Conservation (phyloP, 2,113 vertebrate species). For the Anarhynchus alexandrinus region DNA sequence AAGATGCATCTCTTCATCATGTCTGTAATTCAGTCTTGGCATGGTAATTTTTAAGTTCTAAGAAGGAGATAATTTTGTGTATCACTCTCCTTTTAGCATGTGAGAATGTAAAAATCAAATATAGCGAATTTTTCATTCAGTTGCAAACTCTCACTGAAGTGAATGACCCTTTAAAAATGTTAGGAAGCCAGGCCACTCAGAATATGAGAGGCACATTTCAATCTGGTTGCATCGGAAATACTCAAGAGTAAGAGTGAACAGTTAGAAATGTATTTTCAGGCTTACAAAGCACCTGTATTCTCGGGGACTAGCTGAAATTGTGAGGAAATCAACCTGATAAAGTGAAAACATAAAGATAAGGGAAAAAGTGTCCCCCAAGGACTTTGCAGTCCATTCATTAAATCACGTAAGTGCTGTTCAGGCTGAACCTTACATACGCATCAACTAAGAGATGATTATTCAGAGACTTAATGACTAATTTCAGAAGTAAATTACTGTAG, state of each 20-base stretch:
- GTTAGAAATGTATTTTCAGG: conserved; percentile 27
- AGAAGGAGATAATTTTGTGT: not conserved
- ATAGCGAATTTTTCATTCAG: not conserved
- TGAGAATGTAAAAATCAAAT: conserved; percentile 32
- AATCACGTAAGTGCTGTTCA: not conserved
- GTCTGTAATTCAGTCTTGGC: not conserved
- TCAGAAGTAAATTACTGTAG: not conserved
- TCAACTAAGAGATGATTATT: not conserved
- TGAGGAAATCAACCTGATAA: not conserved
- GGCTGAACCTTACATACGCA: rapidly evolving
- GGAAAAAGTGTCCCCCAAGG: not conserved
- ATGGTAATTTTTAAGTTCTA: conserved; percentile 1
- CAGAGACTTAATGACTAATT: not conserved
- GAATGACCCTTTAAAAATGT: conserved; percentile 48
- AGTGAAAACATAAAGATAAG: not conserved
- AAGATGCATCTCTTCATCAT: not conserved
- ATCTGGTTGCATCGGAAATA: conserved; percentile 23
- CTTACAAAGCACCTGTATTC: conserved; percentile 16
- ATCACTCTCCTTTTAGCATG: not conserved
- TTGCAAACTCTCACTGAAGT: conserved; percentile 38
- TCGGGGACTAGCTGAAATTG: not conserved
- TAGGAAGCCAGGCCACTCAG: conserved; percentile 47
- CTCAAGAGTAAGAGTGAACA: not conserved
- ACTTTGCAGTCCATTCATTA: not conserved
- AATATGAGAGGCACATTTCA: conserved; percentile 31